Evolutionary conservation across 2,888 invertebrate species (phyloP).

Genomic region (Drosophila austrosaltans): DNA sequence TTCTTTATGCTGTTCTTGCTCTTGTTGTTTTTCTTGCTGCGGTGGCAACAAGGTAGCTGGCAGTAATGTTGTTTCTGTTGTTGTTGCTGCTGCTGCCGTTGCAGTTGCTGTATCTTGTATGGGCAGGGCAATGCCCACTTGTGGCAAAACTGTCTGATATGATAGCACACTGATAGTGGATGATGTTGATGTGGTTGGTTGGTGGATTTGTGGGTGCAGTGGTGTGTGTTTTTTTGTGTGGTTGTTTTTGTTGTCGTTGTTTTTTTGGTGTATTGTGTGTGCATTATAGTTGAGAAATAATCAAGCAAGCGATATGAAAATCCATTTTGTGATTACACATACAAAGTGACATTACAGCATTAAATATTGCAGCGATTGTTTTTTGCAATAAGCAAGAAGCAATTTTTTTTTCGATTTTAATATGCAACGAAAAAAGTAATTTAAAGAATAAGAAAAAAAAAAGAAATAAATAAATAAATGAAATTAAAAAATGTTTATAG

Average conservation of each 20-base stretch:
- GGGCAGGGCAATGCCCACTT: conserved; percentile 68
- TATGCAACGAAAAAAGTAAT: conserved; percentile 52
- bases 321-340: conserved; percentile 13
- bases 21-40: conserved; percentile 22
- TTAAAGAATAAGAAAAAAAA: conserved; percentile 22
- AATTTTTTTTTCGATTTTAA: conserved; percentile 28
- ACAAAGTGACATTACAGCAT: conserved; percentile 27
- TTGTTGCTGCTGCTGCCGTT: conserved; percentile 26
- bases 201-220: conserved; percentile 25
- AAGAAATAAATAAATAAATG: conserved; percentile 15
- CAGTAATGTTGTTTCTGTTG: conserved; percentile 56
- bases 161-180: conserved; percentile 78
- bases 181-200: conserved; percentile 23
- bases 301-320: conserved; percentile 19
- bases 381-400: conserved; percentile 7
- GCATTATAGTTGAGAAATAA: conserved; percentile 38
- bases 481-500: conserved; percentile 7
- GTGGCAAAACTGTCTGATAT: conserved; percentile 80
- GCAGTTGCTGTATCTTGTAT: conserved; percentile 47
- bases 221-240: conserved; percentile 1
- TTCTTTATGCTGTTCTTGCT: conserved; percentile 40
- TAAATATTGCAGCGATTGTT: conserved; percentile 19
- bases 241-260: neutral
- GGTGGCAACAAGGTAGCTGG: conserved; percentile 50
- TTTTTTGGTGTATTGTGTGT: conserved; percentile 19